phyloP scores from a whole-genome alignment of 64 coral and sea anemone species.

The Astreopora myriophthalma region DNA sequence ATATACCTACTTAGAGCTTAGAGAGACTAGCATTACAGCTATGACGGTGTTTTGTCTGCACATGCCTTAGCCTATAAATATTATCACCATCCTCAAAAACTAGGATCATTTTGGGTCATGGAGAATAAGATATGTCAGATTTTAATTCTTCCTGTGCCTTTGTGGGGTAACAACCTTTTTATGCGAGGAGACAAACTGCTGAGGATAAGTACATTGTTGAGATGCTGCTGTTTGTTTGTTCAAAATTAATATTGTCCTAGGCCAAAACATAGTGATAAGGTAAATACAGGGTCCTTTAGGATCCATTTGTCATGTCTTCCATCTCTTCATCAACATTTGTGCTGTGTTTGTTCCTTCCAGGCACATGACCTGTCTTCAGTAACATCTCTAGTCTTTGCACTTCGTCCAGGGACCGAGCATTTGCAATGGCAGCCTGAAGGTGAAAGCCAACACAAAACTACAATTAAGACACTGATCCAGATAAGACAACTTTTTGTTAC shows the following conservation, averaged over 20 bases:
- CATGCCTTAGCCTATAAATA: too few species aligned
- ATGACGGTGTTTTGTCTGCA: too few species aligned
- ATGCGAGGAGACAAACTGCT: too few species aligned
- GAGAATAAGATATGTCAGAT: not conserved
- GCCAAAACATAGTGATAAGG: too few species aligned
- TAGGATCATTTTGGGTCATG: not conserved
- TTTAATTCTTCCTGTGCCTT: not conserved
- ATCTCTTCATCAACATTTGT: slow-evolving; percentile 69
- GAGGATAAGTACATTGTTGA: too few species aligned
- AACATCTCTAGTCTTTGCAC: slow-evolving; percentile 97
- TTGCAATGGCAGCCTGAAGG: slow-evolving; percentile 94
- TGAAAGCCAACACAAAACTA: not conserved
- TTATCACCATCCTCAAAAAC: too few species aligned
- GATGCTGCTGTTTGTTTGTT: too few species aligned
- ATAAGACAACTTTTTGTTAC: too few species aligned
- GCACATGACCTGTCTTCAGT: slow-evolving; percentile 88
- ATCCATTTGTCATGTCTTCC: slow-evolving; percentile 84
- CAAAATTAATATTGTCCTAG: too few species aligned
- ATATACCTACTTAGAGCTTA: not conserved
- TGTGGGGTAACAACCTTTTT: too few species aligned
- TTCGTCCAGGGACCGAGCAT: slow-evolving; percentile 95
- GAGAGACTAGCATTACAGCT: too few species aligned
- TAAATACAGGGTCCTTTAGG: not conserved
- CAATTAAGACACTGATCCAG: not conserved
- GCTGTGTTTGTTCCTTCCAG: slow-evolving; percentile 24